These are phyloP conservation scores for Campopleginae sp. DNA, from an alignment of 2,888 invertebrate genomes.

Conservation along the genomic window DNA sequence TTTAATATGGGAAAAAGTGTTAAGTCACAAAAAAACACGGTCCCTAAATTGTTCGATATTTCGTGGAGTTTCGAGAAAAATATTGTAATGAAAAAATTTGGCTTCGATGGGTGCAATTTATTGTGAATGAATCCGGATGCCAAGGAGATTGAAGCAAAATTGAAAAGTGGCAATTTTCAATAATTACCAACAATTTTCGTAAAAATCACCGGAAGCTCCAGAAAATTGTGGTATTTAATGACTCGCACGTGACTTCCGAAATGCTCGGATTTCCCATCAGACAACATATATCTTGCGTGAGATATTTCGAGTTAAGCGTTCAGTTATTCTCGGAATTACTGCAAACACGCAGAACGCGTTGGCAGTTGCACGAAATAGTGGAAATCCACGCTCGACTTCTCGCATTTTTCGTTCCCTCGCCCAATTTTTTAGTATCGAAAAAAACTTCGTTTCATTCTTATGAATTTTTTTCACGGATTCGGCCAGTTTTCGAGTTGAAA, in stretches of 20 bases:
- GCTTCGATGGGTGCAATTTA: not conserved
- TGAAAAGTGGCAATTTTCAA: not conserved
- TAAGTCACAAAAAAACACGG: not conserved
- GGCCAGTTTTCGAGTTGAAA: not conserved
- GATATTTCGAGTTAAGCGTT: constrained; percentile 62
- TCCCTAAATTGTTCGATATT: not conserved
- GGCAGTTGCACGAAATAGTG: constrained; percentile 54
- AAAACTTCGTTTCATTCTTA: constrained; percentile 1
- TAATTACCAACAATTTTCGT: constrained; percentile 10
- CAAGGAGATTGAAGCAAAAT: not conserved
- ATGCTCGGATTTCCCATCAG: constrained; percentile 59
- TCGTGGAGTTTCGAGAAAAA: not conserved
- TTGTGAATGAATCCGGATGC: not conserved
- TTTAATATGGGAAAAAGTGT: constrained; percentile 21
- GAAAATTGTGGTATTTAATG: not conserved
- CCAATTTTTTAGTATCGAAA: constrained; percentile 7
- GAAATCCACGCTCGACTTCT: constrained; percentile 47
- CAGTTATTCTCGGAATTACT: constrained; percentile 67
- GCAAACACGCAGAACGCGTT: constrained; percentile 63
- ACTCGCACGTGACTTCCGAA: constrained; percentile 58
- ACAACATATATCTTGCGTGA: constrained; percentile 51
- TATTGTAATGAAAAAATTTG: not conserved
- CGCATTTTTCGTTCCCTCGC: constrained; percentile 35
- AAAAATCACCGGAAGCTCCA: constrained; percentile 31
- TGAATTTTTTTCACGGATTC: not conserved